Evolutionary conservation across 2,113 vertebrate genomes (phyloP), one percentile per base, ranked within the genome.

Genomic region (Oryzias woworae): DNA sequence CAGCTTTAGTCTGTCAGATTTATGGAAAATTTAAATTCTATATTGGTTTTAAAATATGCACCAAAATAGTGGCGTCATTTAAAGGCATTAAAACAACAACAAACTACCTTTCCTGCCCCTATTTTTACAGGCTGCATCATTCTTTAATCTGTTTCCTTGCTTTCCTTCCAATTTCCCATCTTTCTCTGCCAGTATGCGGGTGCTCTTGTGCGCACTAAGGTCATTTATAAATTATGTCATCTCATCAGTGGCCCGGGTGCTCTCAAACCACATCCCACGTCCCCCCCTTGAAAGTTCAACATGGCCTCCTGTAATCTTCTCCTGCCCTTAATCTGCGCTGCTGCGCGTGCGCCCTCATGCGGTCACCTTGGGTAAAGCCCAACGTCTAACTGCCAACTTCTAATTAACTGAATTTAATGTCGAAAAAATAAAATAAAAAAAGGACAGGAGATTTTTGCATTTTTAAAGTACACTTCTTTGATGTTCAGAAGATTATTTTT

Each of bases 251-350:
- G 77, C 62, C 74, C 55, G 59, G 53, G 68, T 81, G 71, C 61
- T 61, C 66, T 76, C 60, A 53, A 66, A 43, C 66, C 26, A 62
- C 62, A 59, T 58, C 69, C 51, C 69, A 68, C 71, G 64, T 78
- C 80, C 80, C 82, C 20, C 68, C 79, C 62, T 76, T 84, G 62
- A 83, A 85, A 82, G 73, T 84, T 78, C 74, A 91, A 89, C 80
- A 91, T 88, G 88, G 87, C 89, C 83, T 86, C 87, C 82, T 73
- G 68, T 87, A 86, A 89, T 83, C 85, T 83, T 16, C 65, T 58
- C 56, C 48, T 59, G 22, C 53, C 44, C 58, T 48, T 54, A 57
- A 66, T 47, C 59, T 78, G 67, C 20, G 61, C 78, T 56, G 77
- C 66, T 52, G 13, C 82, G 16, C 15, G 60, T 36, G 84, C 64